phyloP scores from a whole-genome alignment of 2,888 invertebrate species.

The Noctuana brunneofusca region DNA sequence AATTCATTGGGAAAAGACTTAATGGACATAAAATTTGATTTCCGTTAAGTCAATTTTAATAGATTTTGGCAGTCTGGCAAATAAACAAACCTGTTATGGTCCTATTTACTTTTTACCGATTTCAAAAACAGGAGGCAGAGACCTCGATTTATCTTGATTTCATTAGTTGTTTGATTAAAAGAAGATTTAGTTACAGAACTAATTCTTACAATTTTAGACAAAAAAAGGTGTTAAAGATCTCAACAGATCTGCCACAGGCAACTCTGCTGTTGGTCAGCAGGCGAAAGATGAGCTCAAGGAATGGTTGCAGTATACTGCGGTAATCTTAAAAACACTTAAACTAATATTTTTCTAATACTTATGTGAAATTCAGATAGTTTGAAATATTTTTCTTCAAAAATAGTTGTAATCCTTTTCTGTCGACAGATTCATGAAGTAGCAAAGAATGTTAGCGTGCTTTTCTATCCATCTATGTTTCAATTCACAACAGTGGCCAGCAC shows the following conservation, averaged over 20 bases:
- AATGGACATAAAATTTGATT: too few relatives aligned
- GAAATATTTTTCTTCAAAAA: not conserved
- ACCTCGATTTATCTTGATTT: too few relatives aligned
- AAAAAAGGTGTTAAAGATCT: conserved; percentile 46
- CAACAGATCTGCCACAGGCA: conserved; percentile 37
- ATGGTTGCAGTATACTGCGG: conserved; percentile 59
- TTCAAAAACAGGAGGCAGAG: too few relatives aligned
- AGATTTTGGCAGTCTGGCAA: too few relatives aligned
- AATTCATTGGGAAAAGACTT: too few relatives aligned
- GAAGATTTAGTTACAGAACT: too few relatives aligned
- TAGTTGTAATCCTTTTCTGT: not conserved
- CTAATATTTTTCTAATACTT: not conserved
- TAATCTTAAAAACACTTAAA: conserved; percentile 38
- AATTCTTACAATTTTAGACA: not conserved
- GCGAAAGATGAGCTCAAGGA: conserved; percentile 63
- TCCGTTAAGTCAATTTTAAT: too few relatives aligned
- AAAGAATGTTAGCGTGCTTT: conserved; percentile 47
- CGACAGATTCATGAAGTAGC: conserved; percentile 50
- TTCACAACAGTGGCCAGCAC: conserved; percentile 58
- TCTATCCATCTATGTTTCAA: conserved; percentile 62
- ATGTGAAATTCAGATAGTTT: not conserved
- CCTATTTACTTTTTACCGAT: too few relatives aligned
- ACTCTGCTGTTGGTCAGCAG: conserved; percentile 36
- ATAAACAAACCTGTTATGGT: too few relatives aligned
- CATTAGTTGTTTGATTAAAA: too few relatives aligned